These are phyloP conservation scores for Suncus etruscus DNA, from an alignment of 2,113 vertebrate species.

Conservation along the genomic window DNA sequence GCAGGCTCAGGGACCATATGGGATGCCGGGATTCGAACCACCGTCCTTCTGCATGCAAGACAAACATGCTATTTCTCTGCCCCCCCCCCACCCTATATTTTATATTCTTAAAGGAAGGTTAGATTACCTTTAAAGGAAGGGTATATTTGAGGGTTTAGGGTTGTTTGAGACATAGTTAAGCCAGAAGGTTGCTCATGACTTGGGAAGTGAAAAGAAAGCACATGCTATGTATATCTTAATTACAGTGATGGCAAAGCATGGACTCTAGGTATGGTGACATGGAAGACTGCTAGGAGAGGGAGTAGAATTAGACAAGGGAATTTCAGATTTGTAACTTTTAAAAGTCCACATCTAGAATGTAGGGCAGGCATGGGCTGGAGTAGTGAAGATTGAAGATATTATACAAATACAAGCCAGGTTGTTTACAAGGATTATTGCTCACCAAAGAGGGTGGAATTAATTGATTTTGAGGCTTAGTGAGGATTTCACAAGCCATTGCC, in stretches of 20 bases:
- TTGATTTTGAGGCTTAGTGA: too few species aligned
- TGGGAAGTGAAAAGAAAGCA: too few species aligned
- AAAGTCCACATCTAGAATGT: not conserved
- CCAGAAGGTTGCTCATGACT: not conserved
- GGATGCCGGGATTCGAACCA: too few species aligned
- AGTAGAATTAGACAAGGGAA: slow-evolving; percentile 28
- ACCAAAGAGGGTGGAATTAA: too few species aligned
- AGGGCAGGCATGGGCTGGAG: not conserved
- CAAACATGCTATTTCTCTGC: too few species aligned
- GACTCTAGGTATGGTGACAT: not conserved
- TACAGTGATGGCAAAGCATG: not conserved
- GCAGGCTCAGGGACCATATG: too few species aligned
- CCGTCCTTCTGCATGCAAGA: too few species aligned
- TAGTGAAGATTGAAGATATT: slow-evolving; percentile 11
- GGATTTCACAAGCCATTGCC: too few species aligned
- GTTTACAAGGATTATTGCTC: not conserved
- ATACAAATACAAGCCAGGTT: slow-evolving; percentile 38
- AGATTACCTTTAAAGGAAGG: too few species aligned
- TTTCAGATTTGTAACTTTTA: slow-evolving; percentile 33
- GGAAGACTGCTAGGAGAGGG: not conserved
- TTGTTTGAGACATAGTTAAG: slow-evolving; percentile 15
- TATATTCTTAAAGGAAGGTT: too few species aligned
- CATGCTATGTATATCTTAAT: too few species aligned
- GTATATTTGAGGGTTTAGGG: not conserved
- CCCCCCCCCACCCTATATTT: too few species aligned